These are phyloP conservation scores for Melierax canorus DNA, from an alignment of 2,113 vertebrate species.

Conservation along the genomic window DNA sequence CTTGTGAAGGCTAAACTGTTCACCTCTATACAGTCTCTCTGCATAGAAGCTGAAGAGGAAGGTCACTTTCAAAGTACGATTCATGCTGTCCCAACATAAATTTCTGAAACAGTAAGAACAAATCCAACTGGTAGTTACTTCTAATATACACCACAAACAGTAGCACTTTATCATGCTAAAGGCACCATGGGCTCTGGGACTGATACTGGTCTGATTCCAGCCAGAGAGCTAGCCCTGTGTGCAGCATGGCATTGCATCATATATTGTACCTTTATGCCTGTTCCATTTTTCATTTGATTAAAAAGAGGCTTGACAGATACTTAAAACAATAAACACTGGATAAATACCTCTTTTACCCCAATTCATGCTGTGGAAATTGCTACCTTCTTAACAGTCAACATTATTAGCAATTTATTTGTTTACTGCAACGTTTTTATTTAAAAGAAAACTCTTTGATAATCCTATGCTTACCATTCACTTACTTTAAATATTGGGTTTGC, in stretches of 20 bases:
- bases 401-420: not conserved
- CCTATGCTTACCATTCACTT: not conserved
- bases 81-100: not conserved
- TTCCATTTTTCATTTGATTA: not conserved
- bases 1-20: not conserved
- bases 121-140: not conserved
- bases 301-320: not conserved
- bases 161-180: not conserved
- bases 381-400: not conserved
- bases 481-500: not conserved
- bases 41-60: not conserved
- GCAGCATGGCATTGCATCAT: not conserved
- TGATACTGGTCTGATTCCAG: not conserved
- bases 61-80: not conserved
- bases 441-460: not conserved
- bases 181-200: accelerated
- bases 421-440: not conserved
- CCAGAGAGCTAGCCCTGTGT: not conserved
- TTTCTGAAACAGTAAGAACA: not conserved
- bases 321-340: not conserved
- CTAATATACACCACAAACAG: not conserved
- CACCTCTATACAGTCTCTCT: not conserved
- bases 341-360: not conserved
- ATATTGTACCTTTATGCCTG: not conserved
- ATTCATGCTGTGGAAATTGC: not conserved